Evolutionary conservation across 2,888 invertebrate species (phyloP), one percentile per base, ranked within the genome.

Genomic region (Acleris laterana): DNA sequence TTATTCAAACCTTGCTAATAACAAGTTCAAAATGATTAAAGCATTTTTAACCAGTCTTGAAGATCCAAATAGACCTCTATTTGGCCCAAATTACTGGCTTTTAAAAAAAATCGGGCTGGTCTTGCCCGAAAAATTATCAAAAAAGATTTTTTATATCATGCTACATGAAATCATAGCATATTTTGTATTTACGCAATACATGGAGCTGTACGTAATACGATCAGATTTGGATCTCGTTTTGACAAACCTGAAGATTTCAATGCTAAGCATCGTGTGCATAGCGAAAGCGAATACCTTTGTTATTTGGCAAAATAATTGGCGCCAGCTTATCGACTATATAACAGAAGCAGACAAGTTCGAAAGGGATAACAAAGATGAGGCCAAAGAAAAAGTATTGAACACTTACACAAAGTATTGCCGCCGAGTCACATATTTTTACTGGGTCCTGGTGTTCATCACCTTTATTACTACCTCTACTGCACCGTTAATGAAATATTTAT

Each of bases 1-100:
- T 72, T 62, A 25, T 17, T 51, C 56, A 61, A 63, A 11, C 55
- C 49, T 53, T 68, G 60, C 44, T 20, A 32, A 9, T 22, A 44
- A 17, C 50, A 9, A 49, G 52, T 56, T 32, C 46, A 74, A 70
- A 69, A 83, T 84, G 83, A 76, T 86, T 60, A 73, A 74, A 59
- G 68, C 72, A 44, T 76, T 87, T 69, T 68, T 84, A 0, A 17
- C 74, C 59, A 78, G 69, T 25, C 71, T 89, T 17, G 84, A 90
- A 72, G 81, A 88, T 62, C 80, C 84, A 5, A 65, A 79, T 0
- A 76, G 74, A 60, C 87, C 85, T 19, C 72, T 88, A 1, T 71
- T 90, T 19, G 90, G 81, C 58, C 90, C 89, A n/a, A 90, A 85
- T 62, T 82, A 80, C 70, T 89, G 89, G 89, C 77, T 87, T 16